Conservation (phyloP, 2,113 vertebrate genomes). For the Alethe diademata region DNA sequence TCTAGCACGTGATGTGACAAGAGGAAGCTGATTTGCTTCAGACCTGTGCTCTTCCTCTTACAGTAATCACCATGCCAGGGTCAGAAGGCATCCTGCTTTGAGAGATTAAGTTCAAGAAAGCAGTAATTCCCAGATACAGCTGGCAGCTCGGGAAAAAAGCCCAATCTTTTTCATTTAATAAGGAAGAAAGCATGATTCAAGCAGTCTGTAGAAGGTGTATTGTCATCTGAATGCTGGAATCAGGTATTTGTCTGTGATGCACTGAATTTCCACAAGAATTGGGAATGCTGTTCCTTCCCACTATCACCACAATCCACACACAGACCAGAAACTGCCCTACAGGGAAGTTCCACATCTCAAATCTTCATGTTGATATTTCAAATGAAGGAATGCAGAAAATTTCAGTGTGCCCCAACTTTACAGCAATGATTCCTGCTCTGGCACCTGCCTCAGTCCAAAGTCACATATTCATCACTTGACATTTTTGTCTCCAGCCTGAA, state of each 20-base stretch:
- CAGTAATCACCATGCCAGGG: neutral
- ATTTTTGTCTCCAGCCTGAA: neutral
- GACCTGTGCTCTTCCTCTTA: neutral
- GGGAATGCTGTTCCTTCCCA: neutral
- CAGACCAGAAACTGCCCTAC: neutral
- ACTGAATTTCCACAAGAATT: neutral
- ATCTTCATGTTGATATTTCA: neutral
- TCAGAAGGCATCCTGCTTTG: neutral
- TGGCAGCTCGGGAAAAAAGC: neutral
- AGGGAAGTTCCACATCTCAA: neutral
- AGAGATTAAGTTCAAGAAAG: neutral
- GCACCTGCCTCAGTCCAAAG: neutral
- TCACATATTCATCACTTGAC: neutral
- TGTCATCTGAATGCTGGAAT: neutral
- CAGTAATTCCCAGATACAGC: neutral
- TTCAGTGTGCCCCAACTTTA: rapidly evolving
- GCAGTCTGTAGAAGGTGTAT: neutral
- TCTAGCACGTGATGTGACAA: neutral
- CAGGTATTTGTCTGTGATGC: rapidly evolving
- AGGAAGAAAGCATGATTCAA: neutral
- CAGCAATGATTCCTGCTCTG: neutral
- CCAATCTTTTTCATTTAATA: neutral
- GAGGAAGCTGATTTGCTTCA: neutral
- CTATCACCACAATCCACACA: neutral
- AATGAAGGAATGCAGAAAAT: neutral